These are phyloP conservation scores for Scotopteryx bipunctaria DNA, from an alignment of 2,888 invertebrate genomes.

Conservation along the genomic window DNA sequence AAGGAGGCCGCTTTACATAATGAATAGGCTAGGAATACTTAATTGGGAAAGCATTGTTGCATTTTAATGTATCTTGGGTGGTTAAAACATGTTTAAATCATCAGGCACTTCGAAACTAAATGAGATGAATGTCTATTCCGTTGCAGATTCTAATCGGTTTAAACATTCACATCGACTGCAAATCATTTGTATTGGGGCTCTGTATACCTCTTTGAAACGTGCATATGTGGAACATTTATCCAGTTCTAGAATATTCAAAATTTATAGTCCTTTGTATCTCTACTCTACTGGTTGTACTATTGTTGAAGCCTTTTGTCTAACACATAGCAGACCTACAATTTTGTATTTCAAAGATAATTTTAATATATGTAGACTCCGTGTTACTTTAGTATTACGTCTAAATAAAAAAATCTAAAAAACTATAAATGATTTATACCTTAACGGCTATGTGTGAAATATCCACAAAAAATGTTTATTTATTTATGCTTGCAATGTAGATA, in stretches of 20 bases:
- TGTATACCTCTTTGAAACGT: background rate
- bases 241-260: background rate
- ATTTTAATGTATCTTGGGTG: constrained; percentile 11
- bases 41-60: constrained; percentile 7
- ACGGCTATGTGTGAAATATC: too few relatives aligned
- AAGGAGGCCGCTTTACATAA: too few relatives aligned
- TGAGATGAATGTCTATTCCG: background rate
- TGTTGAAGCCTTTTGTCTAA: too few relatives aligned
- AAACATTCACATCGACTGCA: background rate
- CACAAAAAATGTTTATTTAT: too few relatives aligned
- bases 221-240: background rate
- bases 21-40: constrained; percentile 8
- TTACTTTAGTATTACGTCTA: too few relatives aligned
- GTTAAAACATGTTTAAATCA: constrained; percentile 11
- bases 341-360: too few relatives aligned
- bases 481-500: too few relatives aligned
- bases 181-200: constrained; percentile 5
- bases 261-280: background rate
- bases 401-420: too few relatives aligned
- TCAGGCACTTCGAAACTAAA: constrained; percentile 3
- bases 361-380: too few relatives aligned
- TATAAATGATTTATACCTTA: too few relatives aligned
- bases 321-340: too few relatives aligned
- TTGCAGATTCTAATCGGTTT: background rate
- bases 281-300: background rate